Base-by-base conservation (phyloP, 2,113 vertebrate species). In the Marmota monax region DNA sequence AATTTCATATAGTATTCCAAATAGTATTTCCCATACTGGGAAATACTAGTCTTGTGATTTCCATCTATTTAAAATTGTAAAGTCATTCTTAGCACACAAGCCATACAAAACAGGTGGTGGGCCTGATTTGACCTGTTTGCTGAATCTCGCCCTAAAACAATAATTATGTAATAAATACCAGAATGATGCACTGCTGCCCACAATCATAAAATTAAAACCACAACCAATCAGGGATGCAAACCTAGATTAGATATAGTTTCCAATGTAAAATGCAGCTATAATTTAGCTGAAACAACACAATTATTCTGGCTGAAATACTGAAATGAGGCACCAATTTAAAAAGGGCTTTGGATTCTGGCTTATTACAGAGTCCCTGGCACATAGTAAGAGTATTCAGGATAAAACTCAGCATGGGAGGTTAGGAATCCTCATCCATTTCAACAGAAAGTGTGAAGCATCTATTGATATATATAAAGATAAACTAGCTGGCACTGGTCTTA, bases 21-120 rank as follows among this genome's bases (percentile, higher is more conserved):
- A 91, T 34, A 45, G 8, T 45, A 45, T 87, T 72, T 58, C 20
- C 34, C n/a, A 10, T 7, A 20, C 67, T 53, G 63, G 45, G 2
- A 48, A 76, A 61, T 45, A 42, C 25, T 56, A 32, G 63, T 92
- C 25, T 91, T 74, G 22, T 17, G 23, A 88, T 92, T 80, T 93
- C 65, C 88, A 84, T 63, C 65, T 76, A 93, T 58, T 93, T 88
- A 87, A 84, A 92, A 90, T 34, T 39, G 23, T 69, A 61, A 48
- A 79, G 58, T 53, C 17, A 14, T n/a, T 72, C 25, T 88, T 56
- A 56, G 70, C 7, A 58, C 3, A 8, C 23, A 56, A 63, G 42
- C 25, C 56, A 42, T 9, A 22, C 2, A 37, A 65, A 95, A 83
- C 39, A 88, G 58, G 48, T 11, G 48, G 53, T 4, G 25, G 34